These are phyloP conservation scores for Conops quadrifasciatus DNA, from an alignment of 2,888 invertebrate genomes.

Conservation along the genomic window DNA sequence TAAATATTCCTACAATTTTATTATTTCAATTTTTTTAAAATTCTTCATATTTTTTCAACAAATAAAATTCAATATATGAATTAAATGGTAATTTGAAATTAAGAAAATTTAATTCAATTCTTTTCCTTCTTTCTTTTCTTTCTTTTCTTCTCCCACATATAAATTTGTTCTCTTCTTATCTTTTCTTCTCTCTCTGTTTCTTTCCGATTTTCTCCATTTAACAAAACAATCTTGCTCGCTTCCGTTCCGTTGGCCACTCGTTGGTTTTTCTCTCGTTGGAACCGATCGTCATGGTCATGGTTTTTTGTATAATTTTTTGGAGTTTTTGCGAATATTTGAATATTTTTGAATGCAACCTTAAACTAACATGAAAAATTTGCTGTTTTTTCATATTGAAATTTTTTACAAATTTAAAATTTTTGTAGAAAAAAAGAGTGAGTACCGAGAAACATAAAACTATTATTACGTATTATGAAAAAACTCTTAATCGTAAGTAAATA, in stretches of 20 bases:
- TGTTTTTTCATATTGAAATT: constrained; percentile 39
- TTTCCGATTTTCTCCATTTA: constrained; percentile 1
- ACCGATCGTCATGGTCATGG: constrained; percentile 12
- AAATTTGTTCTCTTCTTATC: constrained; percentile 13
- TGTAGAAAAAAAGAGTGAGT: constrained; percentile 66
- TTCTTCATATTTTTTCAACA: too few species aligned
- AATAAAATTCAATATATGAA: too few species aligned
- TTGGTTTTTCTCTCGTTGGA: constrained; percentile 23
- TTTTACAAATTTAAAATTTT: constrained; percentile 45
- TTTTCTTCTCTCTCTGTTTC: constrained; percentile 25
- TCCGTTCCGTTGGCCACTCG: constrained; percentile 32
- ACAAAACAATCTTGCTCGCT: constrained; percentile 9
- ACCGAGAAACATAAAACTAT: constrained; percentile 44
- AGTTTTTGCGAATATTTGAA: constrained; percentile 28
- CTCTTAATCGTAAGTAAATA: constrained; percentile 3
- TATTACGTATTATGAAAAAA: neutral
- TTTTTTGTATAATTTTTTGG: constrained; percentile 28
- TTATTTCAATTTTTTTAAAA: too few species aligned
- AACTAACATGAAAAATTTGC: constrained; percentile 35
- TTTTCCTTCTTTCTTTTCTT: neutral
- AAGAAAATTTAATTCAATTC: neutral
- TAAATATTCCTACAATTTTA: too few species aligned
- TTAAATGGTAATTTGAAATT: neutral
- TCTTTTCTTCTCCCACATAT: neutral
- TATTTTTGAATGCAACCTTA: constrained; percentile 32